These are phyloP conservation scores for Pterocles orientalis DNA, from an alignment of 2,113 vertebrate genomes.

Conservation along the genomic window DNA sequence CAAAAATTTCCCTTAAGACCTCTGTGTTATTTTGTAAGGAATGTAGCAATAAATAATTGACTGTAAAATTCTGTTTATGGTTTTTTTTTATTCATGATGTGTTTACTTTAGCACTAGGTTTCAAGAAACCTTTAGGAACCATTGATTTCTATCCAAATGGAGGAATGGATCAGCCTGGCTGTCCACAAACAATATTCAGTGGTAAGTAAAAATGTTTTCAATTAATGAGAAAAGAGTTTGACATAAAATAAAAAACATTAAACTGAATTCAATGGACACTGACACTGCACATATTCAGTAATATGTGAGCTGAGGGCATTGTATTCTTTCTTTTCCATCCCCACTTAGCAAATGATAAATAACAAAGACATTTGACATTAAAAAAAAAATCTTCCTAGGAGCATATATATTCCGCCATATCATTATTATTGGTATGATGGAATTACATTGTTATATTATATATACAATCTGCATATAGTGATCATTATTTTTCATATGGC, in stretches of 20 bases:
- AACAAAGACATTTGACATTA: not conserved
- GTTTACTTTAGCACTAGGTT: conserved; percentile 78
- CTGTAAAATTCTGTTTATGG: not conserved
- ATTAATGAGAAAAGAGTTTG: not conserved
- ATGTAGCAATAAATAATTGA: not conserved
- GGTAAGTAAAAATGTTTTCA: conserved; percentile 71
- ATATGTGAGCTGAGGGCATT: not conserved
- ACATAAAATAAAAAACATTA: not conserved
- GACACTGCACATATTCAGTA: not conserved
- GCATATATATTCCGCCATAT: not conserved
- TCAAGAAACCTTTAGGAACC: conserved; percentile 82
- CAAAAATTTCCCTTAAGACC: not conserved
- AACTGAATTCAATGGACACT: not conserved
- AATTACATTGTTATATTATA: not conserved
- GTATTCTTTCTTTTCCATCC: not conserved
- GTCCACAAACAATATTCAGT: conserved; percentile 84
- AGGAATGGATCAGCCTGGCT: conserved; percentile 88
- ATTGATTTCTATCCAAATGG: conserved; percentile 93
- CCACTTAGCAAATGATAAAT: not conserved
- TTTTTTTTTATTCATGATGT: not conserved
- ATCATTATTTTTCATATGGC: not conserved
- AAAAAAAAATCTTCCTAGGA: not conserved
- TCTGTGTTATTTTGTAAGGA: not conserved
- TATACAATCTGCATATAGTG: not conserved
- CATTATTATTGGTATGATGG: not conserved